Conservation (phyloP, 2,888 invertebrate species). For the Platycheirus albimanus region DNA sequence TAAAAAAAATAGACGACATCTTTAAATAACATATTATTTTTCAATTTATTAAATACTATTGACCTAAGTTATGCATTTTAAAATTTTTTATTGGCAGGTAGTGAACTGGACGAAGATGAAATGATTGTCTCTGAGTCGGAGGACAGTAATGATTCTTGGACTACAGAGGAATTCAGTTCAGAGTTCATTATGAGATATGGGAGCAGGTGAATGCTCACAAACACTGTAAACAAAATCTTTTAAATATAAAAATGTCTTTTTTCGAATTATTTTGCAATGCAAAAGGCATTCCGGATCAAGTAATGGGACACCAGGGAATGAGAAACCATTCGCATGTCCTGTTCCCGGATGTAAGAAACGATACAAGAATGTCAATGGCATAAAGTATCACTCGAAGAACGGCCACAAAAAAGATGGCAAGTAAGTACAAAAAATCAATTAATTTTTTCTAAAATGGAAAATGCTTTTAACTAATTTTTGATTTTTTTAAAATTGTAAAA, state of each 20-base stretch:
- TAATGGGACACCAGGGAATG: slow-evolving; percentile 84
- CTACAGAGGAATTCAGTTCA: slow-evolving; percentile 90
- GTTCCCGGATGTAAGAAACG: slow-evolving; percentile 94
- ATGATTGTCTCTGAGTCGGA: slow-evolving; percentile 88
- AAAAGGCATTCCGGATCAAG: slow-evolving; percentile 83
- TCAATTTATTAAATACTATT: neutral
- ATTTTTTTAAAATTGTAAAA: too few relatives aligned
- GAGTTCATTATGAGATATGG: slow-evolving; percentile 91
- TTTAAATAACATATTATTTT: neutral
- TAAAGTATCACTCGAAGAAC: slow-evolving; percentile 94
- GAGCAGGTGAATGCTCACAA: slow-evolving; percentile 83
- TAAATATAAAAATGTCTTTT: slow-evolving; percentile 76
- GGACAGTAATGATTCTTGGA: slow-evolving; percentile 92
- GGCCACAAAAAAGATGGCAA: slow-evolving; percentile 93
- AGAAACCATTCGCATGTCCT: slow-evolving; percentile 93
- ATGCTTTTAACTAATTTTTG: slow-evolving; percentile 58
- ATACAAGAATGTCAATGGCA: slow-evolving; percentile 94
- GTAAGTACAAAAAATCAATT: slow-evolving; percentile 84
- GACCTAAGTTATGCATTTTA: neutral
- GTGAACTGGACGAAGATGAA: slow-evolving; percentile 89
- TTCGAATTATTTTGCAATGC: slow-evolving; percentile 75
- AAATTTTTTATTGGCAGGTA: slow-evolving; percentile 83
- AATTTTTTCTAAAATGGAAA: slow-evolving; percentile 5
- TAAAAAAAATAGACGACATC: neutral
- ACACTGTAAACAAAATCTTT: slow-evolving; percentile 75